phyloP scores from a whole-genome alignment of 2,113 vertebrate genomes.

The Jacana jacana region DNA sequence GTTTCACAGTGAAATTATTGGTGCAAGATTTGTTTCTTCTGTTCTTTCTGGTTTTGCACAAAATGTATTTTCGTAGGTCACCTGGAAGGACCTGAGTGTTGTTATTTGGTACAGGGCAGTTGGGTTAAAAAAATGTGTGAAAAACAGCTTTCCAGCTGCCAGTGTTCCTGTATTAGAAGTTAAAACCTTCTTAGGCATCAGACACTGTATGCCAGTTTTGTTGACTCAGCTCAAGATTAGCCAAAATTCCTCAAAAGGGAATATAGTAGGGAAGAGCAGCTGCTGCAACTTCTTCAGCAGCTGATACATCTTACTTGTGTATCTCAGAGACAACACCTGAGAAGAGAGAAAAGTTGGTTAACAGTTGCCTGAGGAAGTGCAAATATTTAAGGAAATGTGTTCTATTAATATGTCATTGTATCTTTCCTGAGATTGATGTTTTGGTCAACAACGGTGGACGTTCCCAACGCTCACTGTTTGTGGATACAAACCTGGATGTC shows the following conservation, averaged over 20 bases:
- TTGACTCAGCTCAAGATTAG: neutral
- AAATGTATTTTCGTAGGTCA: neutral
- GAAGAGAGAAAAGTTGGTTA: neutral
- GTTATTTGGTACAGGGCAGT: neutral
- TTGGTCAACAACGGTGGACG: conserved; percentile 92
- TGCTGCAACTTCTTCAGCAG: neutral
- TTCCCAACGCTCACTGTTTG: conserved; percentile 85
- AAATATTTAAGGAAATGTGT: neutral
- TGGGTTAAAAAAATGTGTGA: neutral
- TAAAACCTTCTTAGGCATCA: neutral
- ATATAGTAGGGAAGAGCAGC: neutral
- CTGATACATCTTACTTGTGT: neutral
- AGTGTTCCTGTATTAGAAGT: neutral
- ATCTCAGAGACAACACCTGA: neutral
- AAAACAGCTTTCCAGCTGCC: neutral
- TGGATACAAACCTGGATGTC: conserved; percentile 86
- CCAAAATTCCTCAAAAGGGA: neutral
- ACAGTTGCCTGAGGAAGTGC: neutral
- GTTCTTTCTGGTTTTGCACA: neutral
- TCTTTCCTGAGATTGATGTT: conserved; percentile 82
- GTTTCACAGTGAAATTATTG: neutral
- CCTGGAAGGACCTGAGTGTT: neutral
- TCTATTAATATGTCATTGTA: neutral
- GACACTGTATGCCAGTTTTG: neutral
- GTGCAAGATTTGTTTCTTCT: neutral